phyloP scores from a whole-genome alignment of 2,797 vertebrate genomes.

The Xiphorhynchus erythropygius region DNA sequence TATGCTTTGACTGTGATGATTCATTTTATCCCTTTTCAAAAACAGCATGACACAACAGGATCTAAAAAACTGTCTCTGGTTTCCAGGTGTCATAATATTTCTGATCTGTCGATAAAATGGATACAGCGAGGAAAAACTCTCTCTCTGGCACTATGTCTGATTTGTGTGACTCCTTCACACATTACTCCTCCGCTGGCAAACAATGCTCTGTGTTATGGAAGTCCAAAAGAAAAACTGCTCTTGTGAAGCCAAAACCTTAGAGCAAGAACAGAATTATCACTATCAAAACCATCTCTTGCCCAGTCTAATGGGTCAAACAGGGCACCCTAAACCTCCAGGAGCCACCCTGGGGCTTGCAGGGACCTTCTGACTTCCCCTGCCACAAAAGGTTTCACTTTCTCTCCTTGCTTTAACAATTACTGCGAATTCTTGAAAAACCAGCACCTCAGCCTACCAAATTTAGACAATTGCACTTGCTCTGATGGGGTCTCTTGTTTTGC shows the following conservation, averaged over 20 bases:
- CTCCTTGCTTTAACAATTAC: not conserved
- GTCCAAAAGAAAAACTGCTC: not conserved
- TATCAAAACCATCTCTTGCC: not conserved
- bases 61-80: slow-evolving; percentile 39
- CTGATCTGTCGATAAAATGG: slow-evolving; percentile 10
- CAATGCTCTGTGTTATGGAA: not conserved
- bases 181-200: slow-evolving; percentile 11
- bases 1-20: not conserved
- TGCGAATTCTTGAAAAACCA: not conserved
- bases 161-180: slow-evolving; percentile 37
- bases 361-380: not conserved
- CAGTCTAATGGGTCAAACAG: not conserved
- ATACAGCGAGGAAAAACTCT: slow-evolving; percentile 31
- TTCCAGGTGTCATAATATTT: slow-evolving; percentile 32
- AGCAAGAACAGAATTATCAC: not conserved
- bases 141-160: not conserved
- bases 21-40: not conserved
- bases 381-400: not conserved
- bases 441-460: not conserved
- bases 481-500: not conserved
- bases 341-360: not conserved
- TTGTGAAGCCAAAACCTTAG: not conserved
- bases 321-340: not conserved
- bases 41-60: not conserved
- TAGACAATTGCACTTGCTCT: not conserved